Evolutionary conservation across 2,888 invertebrate genomes (phyloP).

Genomic region (Drymonia ruficornis): DNA sequence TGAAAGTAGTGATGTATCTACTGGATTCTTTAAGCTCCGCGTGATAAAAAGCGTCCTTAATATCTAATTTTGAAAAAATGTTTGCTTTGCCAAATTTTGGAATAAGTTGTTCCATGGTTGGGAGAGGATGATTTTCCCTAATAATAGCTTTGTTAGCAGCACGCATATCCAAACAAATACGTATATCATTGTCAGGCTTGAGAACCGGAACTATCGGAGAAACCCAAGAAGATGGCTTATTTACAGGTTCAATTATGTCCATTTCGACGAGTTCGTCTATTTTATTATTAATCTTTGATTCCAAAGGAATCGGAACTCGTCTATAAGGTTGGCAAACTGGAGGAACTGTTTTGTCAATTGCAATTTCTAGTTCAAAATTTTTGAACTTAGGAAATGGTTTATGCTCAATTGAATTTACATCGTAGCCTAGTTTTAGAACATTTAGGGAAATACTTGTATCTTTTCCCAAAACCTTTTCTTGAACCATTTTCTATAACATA

Average conservation of each 20-base stretch:
- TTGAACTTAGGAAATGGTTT: too few relatives aligned
- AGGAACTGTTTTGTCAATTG: too few relatives aligned
- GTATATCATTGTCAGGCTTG: too few relatives aligned
- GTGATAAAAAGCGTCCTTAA: not conserved
- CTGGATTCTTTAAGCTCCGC: not conserved
- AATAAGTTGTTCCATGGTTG: too few relatives aligned
- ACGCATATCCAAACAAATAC: slow-evolving; percentile 21
- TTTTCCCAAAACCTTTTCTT: too few relatives aligned
- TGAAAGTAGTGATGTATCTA: slow-evolving; percentile 13
- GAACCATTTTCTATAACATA: too few relatives aligned
- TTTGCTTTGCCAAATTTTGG: too few relatives aligned
- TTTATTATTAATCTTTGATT: slow-evolving; percentile 11
- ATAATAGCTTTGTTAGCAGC: slow-evolving; percentile 27
- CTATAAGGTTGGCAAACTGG: too few relatives aligned
- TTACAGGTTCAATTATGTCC: slow-evolving; percentile 18
- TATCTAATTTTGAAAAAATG: slow-evolving; percentile 8
- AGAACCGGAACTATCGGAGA: too few relatives aligned
- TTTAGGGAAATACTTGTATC: slow-evolving; percentile 6
- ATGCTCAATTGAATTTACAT: too few relatives aligned
- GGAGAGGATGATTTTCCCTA: slow-evolving; percentile 28
- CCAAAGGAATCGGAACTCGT: slow-evolving; percentile 16
- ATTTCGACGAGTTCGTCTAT: slow-evolving; percentile 15
- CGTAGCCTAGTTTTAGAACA: slow-evolving; percentile 24
- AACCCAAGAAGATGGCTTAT: not conserved
- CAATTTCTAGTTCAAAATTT: too few relatives aligned